Base-by-base conservation (phyloP, 2,888 invertebrate genomes). In the Gibbula magus region DNA sequence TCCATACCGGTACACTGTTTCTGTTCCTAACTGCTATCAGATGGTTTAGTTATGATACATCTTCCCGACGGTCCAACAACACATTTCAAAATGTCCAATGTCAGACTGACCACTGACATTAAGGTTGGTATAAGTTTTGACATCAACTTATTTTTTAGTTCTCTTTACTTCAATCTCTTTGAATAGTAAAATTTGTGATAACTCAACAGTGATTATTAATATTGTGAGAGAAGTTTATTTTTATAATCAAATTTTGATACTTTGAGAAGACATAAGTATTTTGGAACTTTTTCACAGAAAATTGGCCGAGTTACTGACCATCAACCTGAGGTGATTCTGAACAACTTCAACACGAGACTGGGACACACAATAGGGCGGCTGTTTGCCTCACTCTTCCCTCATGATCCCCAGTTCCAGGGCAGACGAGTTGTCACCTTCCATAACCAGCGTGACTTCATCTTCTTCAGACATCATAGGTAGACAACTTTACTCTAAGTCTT, bases 401-500 rank as follows among this genome's bases (percentile, higher is more conserved):
- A 97, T 93, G 96, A 97, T 93, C 99, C 99, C 0, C 96, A 99
- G 93, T 99, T 98, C 93, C 95, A 95, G 85, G 99, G 99, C 0
- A 95, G 98, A 3, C 95, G 99, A 83, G 97, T 96, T 0, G 97
- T 98, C 83, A 99, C 99, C 45, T 99, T 99, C 93, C 99, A 99
- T 93, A 99, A 99, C 94, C 99, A 99, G 93, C 94, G 99, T 81
- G 99, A 99, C 94, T 99, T 97, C 92, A 97, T 99, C 88, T 99
- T 99, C 94, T 99, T 99, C 92, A 95, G 99, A 80, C 99, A 99
- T 93, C 99, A 99, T 93, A 95, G 98, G 95, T 96, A 89, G 45
- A 77, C 77, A 25, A n/a, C n/a, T 45, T 1, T 45, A 45, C 45
- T 10, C 13, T 10, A n/a, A n/a, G n/a, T n/a, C n/a, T n/a, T n/a